phyloP scores from a whole-genome alignment of 2,888 invertebrate species.

The Drosophila atripex region DNA sequence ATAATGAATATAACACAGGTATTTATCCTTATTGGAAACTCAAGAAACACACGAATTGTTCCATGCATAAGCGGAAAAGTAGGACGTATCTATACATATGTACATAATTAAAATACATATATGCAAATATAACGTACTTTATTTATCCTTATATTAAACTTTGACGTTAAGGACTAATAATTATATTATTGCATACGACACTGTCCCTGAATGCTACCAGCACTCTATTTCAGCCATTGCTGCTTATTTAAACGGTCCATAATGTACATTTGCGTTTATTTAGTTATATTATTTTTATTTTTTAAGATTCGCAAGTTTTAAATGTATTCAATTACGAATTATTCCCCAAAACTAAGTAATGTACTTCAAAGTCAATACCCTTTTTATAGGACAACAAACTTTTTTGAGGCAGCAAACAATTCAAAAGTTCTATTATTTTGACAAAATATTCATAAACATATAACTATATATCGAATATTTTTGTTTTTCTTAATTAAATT shows the following conservation, averaged over 20 bases:
- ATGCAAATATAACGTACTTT: constrained; percentile 8
- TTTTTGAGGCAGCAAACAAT: constrained; percentile 29
- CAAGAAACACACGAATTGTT: constrained; percentile 51
- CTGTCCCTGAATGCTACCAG: constrained; percentile 30
- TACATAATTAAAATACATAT: constrained; percentile 28
- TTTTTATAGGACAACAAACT: constrained; percentile 45
- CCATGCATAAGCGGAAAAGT: constrained; percentile 30
- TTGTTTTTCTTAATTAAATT: constrained; percentile 34
- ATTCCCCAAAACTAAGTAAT: constrained; percentile 18
- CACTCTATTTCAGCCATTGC: constrained; percentile 22
- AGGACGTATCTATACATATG: constrained; percentile 29
- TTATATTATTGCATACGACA: constrained; percentile 23
- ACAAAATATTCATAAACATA: constrained; percentile 23
- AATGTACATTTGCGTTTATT: constrained; percentile 5
- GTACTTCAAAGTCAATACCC: constrained; percentile 33
- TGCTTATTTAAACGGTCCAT: constrained; percentile 9
- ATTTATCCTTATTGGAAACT: constrained; percentile 51
- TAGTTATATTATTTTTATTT: constrained; percentile 9
- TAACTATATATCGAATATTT: constrained; percentile 30
- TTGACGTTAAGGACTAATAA: constrained; percentile 1
- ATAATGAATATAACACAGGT: constrained; percentile 77
- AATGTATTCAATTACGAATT: constrained; percentile 23
- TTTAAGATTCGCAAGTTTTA: constrained; percentile 1
- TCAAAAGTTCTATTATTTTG: constrained; percentile 30
- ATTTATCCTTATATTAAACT: constrained; percentile 5